These are phyloP conservation scores for Tinea trinotella DNA, from an alignment of 2,888 invertebrate species.

Conservation along the genomic window DNA sequence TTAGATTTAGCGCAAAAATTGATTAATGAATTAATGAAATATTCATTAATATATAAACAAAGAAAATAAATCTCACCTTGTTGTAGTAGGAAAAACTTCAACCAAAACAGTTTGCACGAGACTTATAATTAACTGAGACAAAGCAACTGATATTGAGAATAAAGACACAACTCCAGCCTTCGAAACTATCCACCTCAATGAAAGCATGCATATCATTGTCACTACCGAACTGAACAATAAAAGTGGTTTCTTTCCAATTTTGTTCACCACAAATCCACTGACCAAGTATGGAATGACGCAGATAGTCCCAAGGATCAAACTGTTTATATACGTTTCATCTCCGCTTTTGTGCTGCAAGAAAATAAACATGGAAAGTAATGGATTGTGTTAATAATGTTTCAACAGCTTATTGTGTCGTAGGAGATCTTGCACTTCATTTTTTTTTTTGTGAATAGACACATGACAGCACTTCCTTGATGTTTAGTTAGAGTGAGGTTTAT, in stretches of 20 bases:
- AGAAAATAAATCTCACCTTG: constrained; percentile 32
- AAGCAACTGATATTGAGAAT: constrained; percentile 34
- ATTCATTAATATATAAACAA: not conserved
- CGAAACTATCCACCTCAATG: constrained; percentile 33
- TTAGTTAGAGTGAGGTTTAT: too few species aligned
- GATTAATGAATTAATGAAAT: too few species aligned
- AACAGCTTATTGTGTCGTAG: too few species aligned
- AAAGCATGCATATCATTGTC: constrained; percentile 18
- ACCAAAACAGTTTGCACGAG: constrained; percentile 40
- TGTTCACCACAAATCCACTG: constrained; percentile 40
- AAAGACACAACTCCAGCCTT: constrained; percentile 37
- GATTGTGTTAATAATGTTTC: too few species aligned
- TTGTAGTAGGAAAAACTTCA: constrained; percentile 43
- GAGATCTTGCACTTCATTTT: too few species aligned
- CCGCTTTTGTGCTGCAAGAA: constrained; percentile 42
- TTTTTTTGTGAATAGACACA: too few species aligned
- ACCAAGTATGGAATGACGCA: constrained; percentile 39
- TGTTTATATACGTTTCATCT: constrained; percentile 48
- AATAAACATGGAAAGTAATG: too few species aligned
- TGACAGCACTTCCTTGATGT: too few species aligned
- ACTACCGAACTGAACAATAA: constrained; percentile 29
- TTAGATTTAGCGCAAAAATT: too few species aligned
- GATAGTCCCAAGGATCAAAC: constrained; percentile 41
- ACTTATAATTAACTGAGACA: constrained; percentile 37
- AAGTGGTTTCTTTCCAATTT: constrained; percentile 43